A percentile compares a stretch with the other conserved stretches of the same genome.
Evolutionary conservation across 1,140 invertebrate species (phyloP).

Genomic region (Sarcophaga bullata): DNA sequence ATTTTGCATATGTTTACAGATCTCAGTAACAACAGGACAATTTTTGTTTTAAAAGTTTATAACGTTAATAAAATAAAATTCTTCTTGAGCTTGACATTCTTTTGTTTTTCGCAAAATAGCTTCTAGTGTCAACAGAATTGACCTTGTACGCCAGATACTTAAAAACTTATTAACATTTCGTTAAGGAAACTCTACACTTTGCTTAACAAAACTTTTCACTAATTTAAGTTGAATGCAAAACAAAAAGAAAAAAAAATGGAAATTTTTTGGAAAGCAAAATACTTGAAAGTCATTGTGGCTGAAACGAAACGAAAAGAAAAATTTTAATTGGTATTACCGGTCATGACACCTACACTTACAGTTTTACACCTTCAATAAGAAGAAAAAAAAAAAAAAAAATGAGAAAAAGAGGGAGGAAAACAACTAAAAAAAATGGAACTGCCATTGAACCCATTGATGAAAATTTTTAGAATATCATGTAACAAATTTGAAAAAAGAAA

Average conservation of each 20-base stretch:
- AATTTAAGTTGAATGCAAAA: not conserved
- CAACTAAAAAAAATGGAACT: not conserved
- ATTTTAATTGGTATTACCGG: conserved; percentile 32
- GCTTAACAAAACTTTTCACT: not conserved
- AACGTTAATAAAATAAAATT: no score
- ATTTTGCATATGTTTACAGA: no score
- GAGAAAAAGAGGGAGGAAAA: not conserved
- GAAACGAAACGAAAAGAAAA: not conserved
- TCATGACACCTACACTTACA: conserved; percentile 29
- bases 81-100: no score
- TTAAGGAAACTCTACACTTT: not conserved
- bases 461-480: conserved; percentile 16
- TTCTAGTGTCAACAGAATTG: no score
- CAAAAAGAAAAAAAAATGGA: not conserved
- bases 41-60: no score
- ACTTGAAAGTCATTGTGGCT: not conserved
- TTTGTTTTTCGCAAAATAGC: no score
- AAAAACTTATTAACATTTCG: not conserved
- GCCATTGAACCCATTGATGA: conserved; percentile 18
- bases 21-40: no score
- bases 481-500: not conserved
- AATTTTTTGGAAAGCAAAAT: not conserved
- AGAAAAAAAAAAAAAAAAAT: not conserved
- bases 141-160: no score
- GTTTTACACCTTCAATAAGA: conserved; percentile 14